Base-by-base conservation (phyloP, 2,888 invertebrate genomes). In the Coleophora deauratella region DNA sequence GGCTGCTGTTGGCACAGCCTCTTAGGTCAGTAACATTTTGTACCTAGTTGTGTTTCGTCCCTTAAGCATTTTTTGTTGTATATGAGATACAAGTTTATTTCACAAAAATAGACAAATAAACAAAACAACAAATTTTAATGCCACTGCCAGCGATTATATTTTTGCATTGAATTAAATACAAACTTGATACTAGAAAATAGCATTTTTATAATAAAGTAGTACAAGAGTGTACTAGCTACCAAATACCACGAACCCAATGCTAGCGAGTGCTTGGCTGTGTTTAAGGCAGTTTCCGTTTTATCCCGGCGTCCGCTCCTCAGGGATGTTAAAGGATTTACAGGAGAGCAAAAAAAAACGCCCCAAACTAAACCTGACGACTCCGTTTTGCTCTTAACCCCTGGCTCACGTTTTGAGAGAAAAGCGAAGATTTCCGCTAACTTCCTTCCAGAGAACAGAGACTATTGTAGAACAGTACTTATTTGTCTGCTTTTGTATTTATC, bases 291-390 rank as follows among this genome's bases (percentile, higher is more conserved):
- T 61, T 59, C 57, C 68, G 61, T 69, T 74, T 70, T 68, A 67
- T 55, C 65, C 65, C 66, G 55, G 55, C 55, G 45, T 41, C 53
- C 51, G 49, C 59, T 72, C 71, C 61, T 62, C 48, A 46, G 66
- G 68, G 72, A 71, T 70, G 69, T 68, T 68, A 59, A 67, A 67
- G 72, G 72, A 72, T 77, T 76, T 72, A 67, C 64, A 62, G 61
- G 62, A 57, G 57, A 57, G 60, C 54, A 61, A 70, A 72, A 68
- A 72, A 68, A 61, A 61, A 47, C 51, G 50, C 60, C 55, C 57
- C 45, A 48, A n/a, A 61, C 56, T 56, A 50, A 65, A 61, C 55
- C 54, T 49, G 45, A 46, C 50, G 38, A 54, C 50, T 53, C 49
- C 55, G 45, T 55, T 61, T 57, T 59, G 55, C 52, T 54, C 55